phyloP scores from a whole-genome alignment of 2,888 invertebrate species.

The Ramazzottius varieornatus region DNA sequence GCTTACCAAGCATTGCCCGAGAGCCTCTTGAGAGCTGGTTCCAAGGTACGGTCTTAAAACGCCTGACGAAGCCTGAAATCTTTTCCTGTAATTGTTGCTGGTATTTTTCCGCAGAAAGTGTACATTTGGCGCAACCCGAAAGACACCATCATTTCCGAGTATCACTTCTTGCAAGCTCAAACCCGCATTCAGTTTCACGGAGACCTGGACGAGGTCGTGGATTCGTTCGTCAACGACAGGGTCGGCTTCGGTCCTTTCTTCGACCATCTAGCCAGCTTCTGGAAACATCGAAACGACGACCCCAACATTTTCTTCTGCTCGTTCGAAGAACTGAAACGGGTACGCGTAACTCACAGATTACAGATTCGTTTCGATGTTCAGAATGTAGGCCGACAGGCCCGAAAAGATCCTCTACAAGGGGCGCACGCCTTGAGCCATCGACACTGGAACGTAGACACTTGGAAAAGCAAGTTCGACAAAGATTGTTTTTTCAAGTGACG shows the following conservation, averaged over 20 bases:
- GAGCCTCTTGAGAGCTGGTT: not conserved
- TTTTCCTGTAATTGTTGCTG: not conserved
- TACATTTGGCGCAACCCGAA: conserved; percentile 1
- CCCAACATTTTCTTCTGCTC: conserved; percentile 2
- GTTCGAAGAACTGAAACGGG: not conserved
- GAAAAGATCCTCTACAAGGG: no score
- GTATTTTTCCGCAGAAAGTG: not conserved
- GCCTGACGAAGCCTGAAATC: not conserved
- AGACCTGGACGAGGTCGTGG: not conserved
- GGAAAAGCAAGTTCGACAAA: no score
- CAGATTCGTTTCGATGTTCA: not conserved
- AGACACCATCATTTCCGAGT: not conserved
- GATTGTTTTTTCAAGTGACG: no score
- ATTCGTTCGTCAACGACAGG: not conserved
- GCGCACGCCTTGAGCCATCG: no score
- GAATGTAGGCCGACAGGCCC: no score
- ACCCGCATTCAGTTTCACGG: not conserved
- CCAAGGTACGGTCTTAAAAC: not conserved
- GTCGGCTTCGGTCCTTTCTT: not conserved
- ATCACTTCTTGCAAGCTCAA: not conserved
- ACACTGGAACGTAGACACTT: no score
- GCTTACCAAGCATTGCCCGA: not conserved
- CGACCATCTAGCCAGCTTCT: not conserved
- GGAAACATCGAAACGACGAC: not conserved
- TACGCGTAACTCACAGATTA: not conserved